These are phyloP conservation scores for Muscicapa adusta DNA, from an alignment of 2,113 vertebrate species.

Conservation along the genomic window DNA sequence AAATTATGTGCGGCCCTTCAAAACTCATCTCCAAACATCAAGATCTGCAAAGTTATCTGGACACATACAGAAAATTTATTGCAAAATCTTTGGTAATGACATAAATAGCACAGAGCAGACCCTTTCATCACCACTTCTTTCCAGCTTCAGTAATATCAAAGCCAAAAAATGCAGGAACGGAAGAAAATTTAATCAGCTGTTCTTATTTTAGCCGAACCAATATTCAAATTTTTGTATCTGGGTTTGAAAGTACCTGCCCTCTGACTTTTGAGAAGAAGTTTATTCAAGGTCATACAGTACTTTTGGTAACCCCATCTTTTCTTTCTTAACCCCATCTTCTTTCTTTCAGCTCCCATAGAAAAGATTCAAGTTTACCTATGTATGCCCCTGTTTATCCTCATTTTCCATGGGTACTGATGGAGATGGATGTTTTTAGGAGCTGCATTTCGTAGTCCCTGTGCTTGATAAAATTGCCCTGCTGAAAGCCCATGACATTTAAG, in stretches of 20 bases:
- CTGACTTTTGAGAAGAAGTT: background rate
- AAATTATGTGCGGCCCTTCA: background rate
- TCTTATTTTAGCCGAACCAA: conserved; percentile 5
- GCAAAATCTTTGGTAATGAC: background rate
- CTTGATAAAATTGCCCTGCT: background rate
- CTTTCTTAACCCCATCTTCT: too few species aligned
- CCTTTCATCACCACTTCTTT: background rate
- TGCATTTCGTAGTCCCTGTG: background rate
- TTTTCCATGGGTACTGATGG: background rate
- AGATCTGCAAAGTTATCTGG: background rate
- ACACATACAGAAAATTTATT: background rate
- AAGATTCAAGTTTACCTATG: background rate
- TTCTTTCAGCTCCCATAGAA: background rate
- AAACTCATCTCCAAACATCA: background rate
- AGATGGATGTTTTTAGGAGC: background rate
- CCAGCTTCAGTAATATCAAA: background rate
- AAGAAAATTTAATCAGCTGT: background rate
- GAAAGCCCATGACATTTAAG: background rate
- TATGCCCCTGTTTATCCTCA: background rate
- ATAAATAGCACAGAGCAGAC: background rate
- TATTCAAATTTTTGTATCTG: background rate
- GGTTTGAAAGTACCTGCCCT: background rate
- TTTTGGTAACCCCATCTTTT: background rate
- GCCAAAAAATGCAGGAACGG: background rate
- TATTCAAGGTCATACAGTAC: background rate